Base-by-base conservation (phyloP, 1,140 invertebrate species). In the Muscidifurax raptorellus region DNA sequence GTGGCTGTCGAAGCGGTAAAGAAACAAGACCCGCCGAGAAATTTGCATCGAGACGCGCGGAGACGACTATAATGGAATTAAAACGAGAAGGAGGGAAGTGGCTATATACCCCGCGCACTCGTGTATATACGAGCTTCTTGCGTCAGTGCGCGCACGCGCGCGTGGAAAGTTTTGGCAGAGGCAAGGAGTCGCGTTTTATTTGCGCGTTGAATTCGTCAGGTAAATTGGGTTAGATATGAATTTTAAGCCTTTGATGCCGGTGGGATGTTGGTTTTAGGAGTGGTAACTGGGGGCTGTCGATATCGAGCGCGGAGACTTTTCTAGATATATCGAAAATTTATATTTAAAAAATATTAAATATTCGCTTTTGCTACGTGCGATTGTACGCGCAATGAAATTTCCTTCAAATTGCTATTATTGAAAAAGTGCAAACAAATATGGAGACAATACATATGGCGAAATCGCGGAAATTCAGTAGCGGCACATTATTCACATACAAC, bases 21-120 rank as follows among this genome's bases (percentile, higher is more conserved):
- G 64, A 72, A 81, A 72, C 52, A 64, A 69, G 84, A 40, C 75
- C 30, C n/a, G 9, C n/a, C 52, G 22, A 59, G 82, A 88, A 91
- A 92, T 91, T 92, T 90, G 89, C 90, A 91, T 91, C 88, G 88
- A 89, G 90, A 88, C 86, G 89, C n/a, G 15, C 78, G 1, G 87
- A 83, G 82, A 86, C 79, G 83, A 87, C 82, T 84, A 88, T 88
- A 91, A 91, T 91, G 88, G 88, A 90, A 91, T 91, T 91, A 91
- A 91, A 91, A 91, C 89, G 88, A 90, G 88, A 66, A 66, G 66
- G 7, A 75, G 84, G 86, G 86, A 90, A 12, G 18, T 30, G 32
- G 25, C 25, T 76, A n/a, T n/a, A n/a, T n/a, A n/a, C n/a, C n/a
- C n/a, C 59, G 25, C 44, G 5, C 1, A 40, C 27, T 69, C 27